Conservation (phyloP, 2,113 vertebrate species). For the Nannospalax galili region DNA sequence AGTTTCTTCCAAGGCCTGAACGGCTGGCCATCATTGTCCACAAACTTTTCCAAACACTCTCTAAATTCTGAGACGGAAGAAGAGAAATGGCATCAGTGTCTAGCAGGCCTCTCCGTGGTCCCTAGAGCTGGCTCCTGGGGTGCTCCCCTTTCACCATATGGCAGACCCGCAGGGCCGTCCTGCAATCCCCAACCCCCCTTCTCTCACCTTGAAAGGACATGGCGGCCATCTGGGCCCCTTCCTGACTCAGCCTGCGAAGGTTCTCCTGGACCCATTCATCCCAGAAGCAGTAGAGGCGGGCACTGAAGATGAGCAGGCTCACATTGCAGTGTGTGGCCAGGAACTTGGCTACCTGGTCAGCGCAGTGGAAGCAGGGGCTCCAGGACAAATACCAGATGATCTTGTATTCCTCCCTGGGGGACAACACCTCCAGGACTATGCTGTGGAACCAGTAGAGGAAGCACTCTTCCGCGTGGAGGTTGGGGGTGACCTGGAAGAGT, state of each 20-base stretch:
- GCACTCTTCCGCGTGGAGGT: neutral
- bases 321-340: neutral
- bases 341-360: fast-evolving
- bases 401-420: fast-evolving
- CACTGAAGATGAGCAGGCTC: neutral
- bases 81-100: neutral
- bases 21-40: fast-evolving
- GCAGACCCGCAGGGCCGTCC: neutral
- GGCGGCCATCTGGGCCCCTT: fast-evolving
- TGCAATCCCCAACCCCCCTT: fast-evolving
- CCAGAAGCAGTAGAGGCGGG: conserved; percentile 2
- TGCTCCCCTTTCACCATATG: neutral
- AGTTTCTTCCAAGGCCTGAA: neutral
- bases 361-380: neutral
- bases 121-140: neutral
- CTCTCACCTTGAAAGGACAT: conserved; percentile 49
- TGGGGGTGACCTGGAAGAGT: neutral
- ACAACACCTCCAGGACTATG: fast-evolving
- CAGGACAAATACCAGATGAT: conserved; percentile 62
- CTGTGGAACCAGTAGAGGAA: conserved; percentile 24
- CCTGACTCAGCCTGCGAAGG: fast-evolving
- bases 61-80: conserved; percentile 42
- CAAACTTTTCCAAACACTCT: conserved; percentile 52
- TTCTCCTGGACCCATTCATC: fast-evolving
- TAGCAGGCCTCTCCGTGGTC: neutral